These are phyloP conservation scores for Epinephelus malabaricus DNA, from an alignment of 2,797 vertebrate genomes.

Conservation along the genomic window DNA sequence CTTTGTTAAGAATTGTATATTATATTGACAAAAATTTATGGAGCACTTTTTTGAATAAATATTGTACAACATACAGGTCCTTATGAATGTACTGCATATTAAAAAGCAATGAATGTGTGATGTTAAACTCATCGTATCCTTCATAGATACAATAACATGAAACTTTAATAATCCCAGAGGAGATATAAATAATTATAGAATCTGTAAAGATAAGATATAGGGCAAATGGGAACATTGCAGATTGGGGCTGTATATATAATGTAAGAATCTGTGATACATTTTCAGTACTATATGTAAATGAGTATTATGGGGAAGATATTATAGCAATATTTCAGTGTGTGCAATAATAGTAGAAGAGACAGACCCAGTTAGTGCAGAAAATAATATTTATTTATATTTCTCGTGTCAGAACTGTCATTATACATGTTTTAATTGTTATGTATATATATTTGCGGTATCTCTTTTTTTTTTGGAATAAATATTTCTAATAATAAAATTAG, in stretches of 20 bases:
- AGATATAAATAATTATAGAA: background rate
- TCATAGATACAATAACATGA: background rate
- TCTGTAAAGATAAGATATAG: background rate
- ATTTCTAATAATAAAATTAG: no score
- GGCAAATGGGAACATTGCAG: background rate
- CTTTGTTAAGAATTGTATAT: background rate
- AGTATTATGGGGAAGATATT: background rate
- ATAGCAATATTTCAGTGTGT: background rate
- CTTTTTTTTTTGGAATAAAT: no score
- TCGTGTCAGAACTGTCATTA: no score
- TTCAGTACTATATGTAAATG: background rate
- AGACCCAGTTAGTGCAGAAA: background rate
- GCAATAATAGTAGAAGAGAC: background rate
- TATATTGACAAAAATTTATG: background rate
- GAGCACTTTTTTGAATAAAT: background rate
- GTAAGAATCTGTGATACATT: background rate
- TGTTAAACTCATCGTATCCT: background rate
- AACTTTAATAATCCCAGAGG: constrained; percentile 11
- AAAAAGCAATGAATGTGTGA: background rate
- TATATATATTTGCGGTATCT: no score
- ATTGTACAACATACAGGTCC: background rate
- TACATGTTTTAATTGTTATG: no score
- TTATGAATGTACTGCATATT: background rate
- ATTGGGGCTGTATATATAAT: background rate
- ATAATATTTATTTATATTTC: background rate